A percentile compares a stretch with the other conserved stretches of the same genome.
Conservation (phyloP, 1,140 invertebrate genomes). For the Pseudomyrmex flavicornis region DNA sequence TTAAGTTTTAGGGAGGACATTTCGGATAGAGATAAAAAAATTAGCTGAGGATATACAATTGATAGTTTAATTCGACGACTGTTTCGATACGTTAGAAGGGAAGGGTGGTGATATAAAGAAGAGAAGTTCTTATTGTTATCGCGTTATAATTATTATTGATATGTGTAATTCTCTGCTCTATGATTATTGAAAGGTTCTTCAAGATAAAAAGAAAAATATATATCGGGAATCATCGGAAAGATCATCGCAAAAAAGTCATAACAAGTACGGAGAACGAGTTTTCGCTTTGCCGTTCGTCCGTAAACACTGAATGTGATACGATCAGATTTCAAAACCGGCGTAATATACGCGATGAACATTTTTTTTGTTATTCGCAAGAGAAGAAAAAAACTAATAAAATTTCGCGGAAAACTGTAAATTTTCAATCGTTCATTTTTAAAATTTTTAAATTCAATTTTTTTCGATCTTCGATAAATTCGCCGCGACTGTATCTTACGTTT, state of each 20-base stretch:
- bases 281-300: slow-evolving; percentile 78
- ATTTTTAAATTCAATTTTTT: too few species aligned
- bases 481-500: too few species aligned
- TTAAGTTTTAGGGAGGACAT: slow-evolving; percentile 82
- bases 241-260: not conserved
- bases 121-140: slow-evolving; percentile 67
- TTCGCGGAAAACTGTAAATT: too few species aligned
- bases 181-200: slow-evolving; percentile 67
- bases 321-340: not conserved
- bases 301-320: slow-evolving; percentile 12
- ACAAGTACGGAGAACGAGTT: slow-evolving; percentile 69
- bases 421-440: too few species aligned
- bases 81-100: slow-evolving; percentile 82
- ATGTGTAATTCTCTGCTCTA: not conserved
- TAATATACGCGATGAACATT: not conserved
- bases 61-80: slow-evolving; percentile 81
- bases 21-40: slow-evolving; percentile 76
- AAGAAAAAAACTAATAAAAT: not conserved
- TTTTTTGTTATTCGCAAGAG: not conserved
- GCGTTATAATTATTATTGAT: slow-evolving; percentile 46
- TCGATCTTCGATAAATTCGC: too few species aligned
- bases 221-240: slow-evolving; percentile 61
- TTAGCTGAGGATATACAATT: slow-evolving; percentile 83
- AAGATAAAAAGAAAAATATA: slow-evolving; percentile 72
- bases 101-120: slow-evolving; percentile 52